Percentiles rank a stretch among this genome's conserved stretches.
Conservation (phyloP, 2,113 vertebrate species). For the Argyrosomus japonicus region DNA sequence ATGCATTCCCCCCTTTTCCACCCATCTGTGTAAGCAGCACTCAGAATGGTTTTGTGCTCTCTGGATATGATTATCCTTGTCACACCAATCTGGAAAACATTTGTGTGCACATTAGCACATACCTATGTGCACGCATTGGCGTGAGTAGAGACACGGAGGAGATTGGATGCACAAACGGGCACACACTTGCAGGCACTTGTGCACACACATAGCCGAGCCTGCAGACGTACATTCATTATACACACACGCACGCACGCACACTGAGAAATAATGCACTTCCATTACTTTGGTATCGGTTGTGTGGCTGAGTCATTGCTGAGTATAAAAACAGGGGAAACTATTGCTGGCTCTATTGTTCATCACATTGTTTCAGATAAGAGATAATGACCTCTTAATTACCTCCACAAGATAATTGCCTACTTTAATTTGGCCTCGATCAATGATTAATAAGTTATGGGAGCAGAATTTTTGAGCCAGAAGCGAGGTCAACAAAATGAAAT, state of each 20-base stretch:
- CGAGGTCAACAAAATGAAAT: constrained; percentile 42
- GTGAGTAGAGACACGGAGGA: constrained; percentile 14
- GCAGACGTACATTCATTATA: not conserved
- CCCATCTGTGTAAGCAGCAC: constrained; percentile 47
- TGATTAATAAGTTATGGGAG: constrained; percentile 37
- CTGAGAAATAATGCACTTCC: constrained; percentile 6
- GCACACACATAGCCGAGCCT: not conserved
- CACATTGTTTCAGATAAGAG: constrained; percentile 38
- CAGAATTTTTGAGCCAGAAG: constrained; percentile 1
- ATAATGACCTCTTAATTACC: constrained; percentile 39
- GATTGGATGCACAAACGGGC: constrained; percentile 18
- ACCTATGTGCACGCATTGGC: constrained; percentile 40
- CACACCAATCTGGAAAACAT: constrained; percentile 75
- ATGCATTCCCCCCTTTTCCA: constrained; percentile 50
- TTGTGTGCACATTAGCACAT: constrained; percentile 69
- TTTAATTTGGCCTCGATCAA: constrained; percentile 51
- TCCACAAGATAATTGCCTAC: constrained; percentile 28
- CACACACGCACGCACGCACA: not conserved
- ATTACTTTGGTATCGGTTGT: constrained; percentile 3
- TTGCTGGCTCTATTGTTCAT: constrained; percentile 36
- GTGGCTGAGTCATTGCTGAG: not conserved
- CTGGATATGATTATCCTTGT: constrained; percentile 77
- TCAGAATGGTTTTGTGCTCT: constrained; percentile 46
- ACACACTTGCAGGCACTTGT: constrained; percentile 6
- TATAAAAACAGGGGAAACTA: not conserved